Percentiles rank a stretch among this genome's conserved stretches.
Evolutionary conservation across 2,113 vertebrate genomes (phyloP).

Genomic region (Mormyrus iriodes): DNA sequence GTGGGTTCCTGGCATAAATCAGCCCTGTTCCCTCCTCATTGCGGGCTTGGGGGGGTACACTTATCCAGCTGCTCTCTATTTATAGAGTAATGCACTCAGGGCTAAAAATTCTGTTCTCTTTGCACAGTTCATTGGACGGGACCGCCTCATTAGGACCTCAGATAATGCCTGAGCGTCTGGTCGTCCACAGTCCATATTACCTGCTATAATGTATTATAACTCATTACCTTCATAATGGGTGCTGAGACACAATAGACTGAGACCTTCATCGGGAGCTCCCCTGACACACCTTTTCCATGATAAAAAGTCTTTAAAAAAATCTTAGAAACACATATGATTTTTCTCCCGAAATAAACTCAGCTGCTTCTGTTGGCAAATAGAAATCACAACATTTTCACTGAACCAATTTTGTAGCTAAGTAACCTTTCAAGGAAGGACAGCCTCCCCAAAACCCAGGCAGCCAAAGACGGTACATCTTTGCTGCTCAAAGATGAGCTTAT

Average conservation of each 20-base stretch:
- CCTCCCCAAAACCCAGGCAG: neutral
- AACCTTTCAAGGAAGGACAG: neutral
- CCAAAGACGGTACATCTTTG: neutral
- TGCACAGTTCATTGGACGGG: slow-evolving; percentile 45
- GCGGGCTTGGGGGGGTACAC: neutral
- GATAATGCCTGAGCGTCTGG: slow-evolving; percentile 38
- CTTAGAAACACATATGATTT: neutral
- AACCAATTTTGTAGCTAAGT: neutral
- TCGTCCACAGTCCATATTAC: slow-evolving; percentile 41
- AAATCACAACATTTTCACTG: neutral
- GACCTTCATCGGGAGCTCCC: neutral
- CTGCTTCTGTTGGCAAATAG: neutral
- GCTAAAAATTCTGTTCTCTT: slow-evolving; percentile 33
- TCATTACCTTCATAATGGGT: neutral
- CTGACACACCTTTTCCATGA: neutral
- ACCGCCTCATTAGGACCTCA: slow-evolving; percentile 34
- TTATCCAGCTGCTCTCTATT: slow-evolving; percentile 47
- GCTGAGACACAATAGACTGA: neutral
- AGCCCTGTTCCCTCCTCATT: slow-evolving; percentile 9
- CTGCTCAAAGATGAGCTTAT: neutral
- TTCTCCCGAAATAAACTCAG: neutral
- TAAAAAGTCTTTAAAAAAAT: neutral
- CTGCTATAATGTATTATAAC: neutral
- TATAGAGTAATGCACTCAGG: slow-evolving; percentile 33
- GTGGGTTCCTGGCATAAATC: slow-evolving; percentile 45